Evolutionary conservation across 2,797 vertebrate species (phyloP).

Genomic region (Neomorphus geoffroyi): DNA sequence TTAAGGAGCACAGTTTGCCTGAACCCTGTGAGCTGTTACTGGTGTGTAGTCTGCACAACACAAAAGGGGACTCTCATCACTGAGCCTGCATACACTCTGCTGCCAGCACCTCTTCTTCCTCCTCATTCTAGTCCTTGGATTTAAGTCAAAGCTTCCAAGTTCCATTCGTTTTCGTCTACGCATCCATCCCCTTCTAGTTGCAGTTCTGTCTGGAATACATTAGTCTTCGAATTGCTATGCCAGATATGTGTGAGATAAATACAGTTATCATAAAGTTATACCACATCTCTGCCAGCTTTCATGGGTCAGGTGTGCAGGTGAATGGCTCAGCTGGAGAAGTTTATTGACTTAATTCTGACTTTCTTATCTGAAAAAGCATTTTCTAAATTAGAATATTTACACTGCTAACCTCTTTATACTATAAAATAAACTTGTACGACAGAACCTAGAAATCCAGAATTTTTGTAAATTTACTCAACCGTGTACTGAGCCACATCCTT

Average conservation of each 20-base stretch:
- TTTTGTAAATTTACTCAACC: background rate
- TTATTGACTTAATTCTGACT: background rate
- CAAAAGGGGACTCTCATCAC: background rate
- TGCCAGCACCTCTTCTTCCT: background rate
- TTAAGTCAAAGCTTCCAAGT: background rate
- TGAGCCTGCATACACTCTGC: background rate
- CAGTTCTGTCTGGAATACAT: background rate
- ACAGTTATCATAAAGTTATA: background rate
- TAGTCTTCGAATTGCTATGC: background rate
- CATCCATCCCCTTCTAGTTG: background rate
- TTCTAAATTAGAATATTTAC: background rate
- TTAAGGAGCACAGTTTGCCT: background rate
- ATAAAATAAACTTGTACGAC: background rate
- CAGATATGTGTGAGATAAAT: background rate
- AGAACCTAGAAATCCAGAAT: background rate
- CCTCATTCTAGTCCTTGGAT: background rate
- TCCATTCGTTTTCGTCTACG: background rate
- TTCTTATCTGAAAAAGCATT: background rate
- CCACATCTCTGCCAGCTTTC: background rate
- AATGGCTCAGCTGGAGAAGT: background rate
- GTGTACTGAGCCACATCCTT: background rate
- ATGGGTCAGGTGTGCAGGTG: rapidly evolving
- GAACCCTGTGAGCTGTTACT: background rate
- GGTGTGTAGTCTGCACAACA: background rate
- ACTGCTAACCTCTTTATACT: background rate